A percentile compares a stretch with the other conserved stretches of the same genome.
These are phyloP conservation scores for sheep (Ovis aries) DNA, from an alignment of 2,113 vertebrate genomes.

Conservation along the genomic window ARS-UI_Ramb_v3.0 NC_056080.1:19073501-19074000, in stretches of 20 bases:
- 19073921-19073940: not conserved
- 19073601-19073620: not conserved
- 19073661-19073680: not conserved
- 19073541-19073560: not conserved
- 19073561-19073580: not conserved
- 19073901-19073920: not conserved
- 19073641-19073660: not conserved
- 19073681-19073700: not conserved
- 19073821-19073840: not conserved
- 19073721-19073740: not conserved
- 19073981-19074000: not conserved
- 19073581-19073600: not conserved
- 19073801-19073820: not conserved
- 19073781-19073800: slow-evolving; percentile 23
- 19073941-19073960: not conserved
- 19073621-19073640: not conserved
- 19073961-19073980: not conserved
- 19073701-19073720: not conserved
- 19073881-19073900: not conserved
- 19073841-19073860: slow-evolving; percentile 8
- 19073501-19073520: not conserved
- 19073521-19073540: not conserved
- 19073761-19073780: slow-evolving; percentile 19
- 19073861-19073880: not conserved
- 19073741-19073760: not conserved